Percentiles rank a stretch among this genome's conserved stretches.
These are phyloP conservation scores for Psittacula echo DNA, from an alignment of 2,797 vertebrate genomes.

Conservation along the genomic window DNA sequence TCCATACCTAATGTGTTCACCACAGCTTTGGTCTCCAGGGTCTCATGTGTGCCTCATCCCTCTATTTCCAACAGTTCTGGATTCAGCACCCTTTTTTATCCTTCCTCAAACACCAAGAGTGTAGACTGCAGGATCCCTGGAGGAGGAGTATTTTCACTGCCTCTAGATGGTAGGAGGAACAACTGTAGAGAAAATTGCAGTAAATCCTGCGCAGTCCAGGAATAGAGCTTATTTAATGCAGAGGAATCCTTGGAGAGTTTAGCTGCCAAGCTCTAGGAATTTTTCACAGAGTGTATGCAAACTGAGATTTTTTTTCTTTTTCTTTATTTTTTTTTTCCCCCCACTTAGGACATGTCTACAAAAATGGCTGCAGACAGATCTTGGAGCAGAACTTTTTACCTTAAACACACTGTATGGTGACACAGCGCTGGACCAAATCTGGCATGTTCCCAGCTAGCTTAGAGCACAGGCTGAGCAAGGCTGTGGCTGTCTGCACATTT, in stretches of 20 bases:
- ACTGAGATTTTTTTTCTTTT: background rate
- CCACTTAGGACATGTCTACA: background rate
- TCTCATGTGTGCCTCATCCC: background rate
- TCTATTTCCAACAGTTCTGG: background rate
- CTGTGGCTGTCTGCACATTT: background rate
- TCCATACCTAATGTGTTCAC: rapidly evolving
- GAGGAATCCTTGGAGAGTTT: slow-evolving; percentile 1
- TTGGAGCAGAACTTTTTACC: background rate
- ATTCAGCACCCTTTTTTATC: background rate
- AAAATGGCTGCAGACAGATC: background rate
- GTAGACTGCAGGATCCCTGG: background rate
- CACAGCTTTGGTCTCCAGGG: background rate
- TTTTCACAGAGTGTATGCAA: background rate
- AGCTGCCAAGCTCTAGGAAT: background rate
- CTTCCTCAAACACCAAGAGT: background rate
- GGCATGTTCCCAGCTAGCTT: background rate
- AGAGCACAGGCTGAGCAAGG: background rate
- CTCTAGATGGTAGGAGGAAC: background rate
- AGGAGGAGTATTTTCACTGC: background rate
- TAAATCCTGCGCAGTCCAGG: background rate
- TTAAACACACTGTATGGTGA: background rate
- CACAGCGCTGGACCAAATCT: background rate
- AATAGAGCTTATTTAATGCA: background rate
- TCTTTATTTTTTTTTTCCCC: background rate
- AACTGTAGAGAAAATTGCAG: background rate